These are phyloP conservation scores for Meteorus colon DNA, from an alignment of 2,888 invertebrate species.

Conservation along the genomic window DNA sequence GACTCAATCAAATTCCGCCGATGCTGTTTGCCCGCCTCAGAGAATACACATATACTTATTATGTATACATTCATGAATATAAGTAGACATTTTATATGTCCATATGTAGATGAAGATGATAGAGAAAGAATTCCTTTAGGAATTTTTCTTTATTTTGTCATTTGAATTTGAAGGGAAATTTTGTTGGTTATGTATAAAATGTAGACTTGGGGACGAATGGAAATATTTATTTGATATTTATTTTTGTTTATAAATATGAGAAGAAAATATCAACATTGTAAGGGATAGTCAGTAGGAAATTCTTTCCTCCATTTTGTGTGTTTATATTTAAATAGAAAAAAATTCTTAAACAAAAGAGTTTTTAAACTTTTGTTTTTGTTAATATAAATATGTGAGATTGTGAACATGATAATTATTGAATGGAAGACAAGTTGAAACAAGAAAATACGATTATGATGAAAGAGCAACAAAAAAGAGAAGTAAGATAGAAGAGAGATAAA, in stretches of 20 bases:
- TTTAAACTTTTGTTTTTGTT: background rate
- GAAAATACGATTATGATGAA: constrained; percentile 6
- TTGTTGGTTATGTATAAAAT: too few species aligned
- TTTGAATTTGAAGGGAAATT: background rate
- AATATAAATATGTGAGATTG: background rate
- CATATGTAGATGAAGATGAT: background rate
- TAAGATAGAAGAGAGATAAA: background rate
- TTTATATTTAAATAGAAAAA: background rate
- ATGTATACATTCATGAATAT: background rate
- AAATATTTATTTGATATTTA: too few species aligned
- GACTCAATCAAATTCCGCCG: constrained; percentile 68
- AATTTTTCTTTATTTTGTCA: constrained; percentile 18
- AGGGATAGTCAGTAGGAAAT: too few species aligned
- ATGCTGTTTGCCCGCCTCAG: constrained; percentile 50
- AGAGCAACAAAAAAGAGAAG: background rate
- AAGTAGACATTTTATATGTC: background rate
- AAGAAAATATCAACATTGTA: too few species aligned
- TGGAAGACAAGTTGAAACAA: background rate
- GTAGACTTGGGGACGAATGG: too few species aligned
- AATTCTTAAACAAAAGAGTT: too few species aligned
- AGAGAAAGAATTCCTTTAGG: constrained; percentile 13
- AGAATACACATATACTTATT: background rate
- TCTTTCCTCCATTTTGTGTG: background rate
- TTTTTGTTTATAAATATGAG: too few species aligned
- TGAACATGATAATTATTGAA: constrained; percentile 4